Percentiles rank a stretch among this genome's conserved stretches.
phyloP scores from a whole-genome alignment of 53 echinoderm and acorn worm species.

The Arbacia lixula region DNA sequence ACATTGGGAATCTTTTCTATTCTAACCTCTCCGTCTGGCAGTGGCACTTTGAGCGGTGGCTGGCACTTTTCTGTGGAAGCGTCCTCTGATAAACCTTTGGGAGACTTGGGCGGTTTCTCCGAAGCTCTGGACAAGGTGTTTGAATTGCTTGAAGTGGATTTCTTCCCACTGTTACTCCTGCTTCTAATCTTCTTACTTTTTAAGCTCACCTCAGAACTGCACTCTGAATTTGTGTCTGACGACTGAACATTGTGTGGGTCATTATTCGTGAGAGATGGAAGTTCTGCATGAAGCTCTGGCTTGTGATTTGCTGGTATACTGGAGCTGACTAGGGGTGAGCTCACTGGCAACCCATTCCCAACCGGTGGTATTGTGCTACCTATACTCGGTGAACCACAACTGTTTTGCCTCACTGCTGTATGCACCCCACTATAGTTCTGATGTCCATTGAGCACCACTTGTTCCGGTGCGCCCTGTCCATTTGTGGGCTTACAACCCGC shows the following conservation, averaged over 20 bases:
- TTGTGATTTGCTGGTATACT: neutral
- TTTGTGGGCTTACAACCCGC: neutral
- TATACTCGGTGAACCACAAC: neutral
- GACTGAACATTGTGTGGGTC: conserved; percentile 16
- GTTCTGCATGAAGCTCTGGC: neutral
- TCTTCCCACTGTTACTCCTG: conserved; percentile 25
- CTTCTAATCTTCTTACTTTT: conserved; percentile 35
- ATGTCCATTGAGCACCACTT: conserved; percentile 11
- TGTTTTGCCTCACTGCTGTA: neutral
- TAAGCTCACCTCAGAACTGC: conserved; percentile 24
- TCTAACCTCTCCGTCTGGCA: conserved; percentile 87
- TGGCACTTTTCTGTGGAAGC: conserved; percentile 43
- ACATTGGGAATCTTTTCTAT: conserved; percentile 96
- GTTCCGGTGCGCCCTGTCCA: conserved; percentile 4
- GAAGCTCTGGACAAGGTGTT: conserved; percentile 32
- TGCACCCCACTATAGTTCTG: conserved; percentile 14
- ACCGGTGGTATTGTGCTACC: neutral
- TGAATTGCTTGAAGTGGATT: neutral
- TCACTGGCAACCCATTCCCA: neutral
- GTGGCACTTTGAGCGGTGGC: conserved; percentile 46
- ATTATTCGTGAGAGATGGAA: conserved; percentile 1
- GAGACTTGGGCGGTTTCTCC: conserved; percentile 41
- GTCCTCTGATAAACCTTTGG: conserved; percentile 16
- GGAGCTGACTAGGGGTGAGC: neutral
- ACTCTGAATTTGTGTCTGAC: conserved; percentile 36